Evolutionary conservation across 1,140 invertebrate genomes (phyloP).

Genomic region (Diachasma alloeum): DNA sequence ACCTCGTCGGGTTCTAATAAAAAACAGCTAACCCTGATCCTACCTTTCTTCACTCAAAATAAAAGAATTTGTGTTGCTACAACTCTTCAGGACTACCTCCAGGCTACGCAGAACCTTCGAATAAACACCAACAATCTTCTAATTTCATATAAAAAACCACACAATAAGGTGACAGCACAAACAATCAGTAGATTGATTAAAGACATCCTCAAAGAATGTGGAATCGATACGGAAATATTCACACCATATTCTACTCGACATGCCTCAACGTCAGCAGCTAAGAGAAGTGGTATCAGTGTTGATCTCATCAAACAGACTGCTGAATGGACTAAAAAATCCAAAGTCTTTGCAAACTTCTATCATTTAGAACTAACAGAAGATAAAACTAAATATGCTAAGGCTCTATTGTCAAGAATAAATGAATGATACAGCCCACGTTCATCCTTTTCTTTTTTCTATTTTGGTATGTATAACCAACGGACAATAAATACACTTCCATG

Average conservation of each 20-base stretch:
- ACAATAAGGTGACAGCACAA: conserved; percentile 15
- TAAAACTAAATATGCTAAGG: conserved; percentile 15
- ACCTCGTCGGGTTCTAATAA: background rate
- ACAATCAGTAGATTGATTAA: conserved; percentile 37
- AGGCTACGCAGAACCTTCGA: conserved; percentile 14
- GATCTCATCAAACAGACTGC: conserved; percentile 41
- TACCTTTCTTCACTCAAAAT: conserved; percentile 21
- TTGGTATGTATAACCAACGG: background rate
- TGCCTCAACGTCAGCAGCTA: conserved; percentile 42
- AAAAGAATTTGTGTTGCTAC: conserved; percentile 14
- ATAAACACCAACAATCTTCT: conserved; percentile 16
- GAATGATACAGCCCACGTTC: background rate
- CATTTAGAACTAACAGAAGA: background rate
- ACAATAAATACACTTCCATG: background rate
- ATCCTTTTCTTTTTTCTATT: background rate
- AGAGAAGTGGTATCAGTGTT: conserved; percentile 28
- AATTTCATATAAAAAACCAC: conserved; percentile 25
- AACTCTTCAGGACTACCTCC: conserved; percentile 18
- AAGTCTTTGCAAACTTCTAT: conserved; percentile 31
- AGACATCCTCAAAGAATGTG: background rate
- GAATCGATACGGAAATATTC: conserved; percentile 30
- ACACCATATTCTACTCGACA: conserved; percentile 41
- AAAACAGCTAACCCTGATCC: conserved; percentile 24
- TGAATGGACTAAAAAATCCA: conserved; percentile 38
- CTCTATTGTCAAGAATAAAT: conserved; percentile 9